Percentiles rank a stretch among this genome's conserved stretches.
Conservation (phyloP, 1,140 invertebrate species). For the Coptotermes formosanus region DNA sequence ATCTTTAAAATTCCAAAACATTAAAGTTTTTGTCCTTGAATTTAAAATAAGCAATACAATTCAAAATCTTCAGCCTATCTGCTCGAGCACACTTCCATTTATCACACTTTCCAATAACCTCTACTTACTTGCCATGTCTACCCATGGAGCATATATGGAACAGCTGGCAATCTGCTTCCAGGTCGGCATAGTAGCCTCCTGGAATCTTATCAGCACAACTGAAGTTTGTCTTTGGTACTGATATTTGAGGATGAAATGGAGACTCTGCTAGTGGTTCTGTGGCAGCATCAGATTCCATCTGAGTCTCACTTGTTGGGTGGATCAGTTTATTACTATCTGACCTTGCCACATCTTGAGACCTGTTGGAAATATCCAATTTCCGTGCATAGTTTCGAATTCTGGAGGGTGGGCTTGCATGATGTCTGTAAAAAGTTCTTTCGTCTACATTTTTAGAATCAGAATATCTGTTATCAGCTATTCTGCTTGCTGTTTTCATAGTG, state of each 20-base stretch:
- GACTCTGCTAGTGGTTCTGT: background rate
- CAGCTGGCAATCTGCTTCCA: constrained; percentile 53
- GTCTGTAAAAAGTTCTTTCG: background rate
- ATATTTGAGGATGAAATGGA: background rate
- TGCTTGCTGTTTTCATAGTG: background rate
- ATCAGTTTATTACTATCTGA: background rate
- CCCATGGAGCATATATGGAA: constrained; percentile 48
- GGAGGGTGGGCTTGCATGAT: background rate
- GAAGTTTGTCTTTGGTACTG: constrained; percentile 57
- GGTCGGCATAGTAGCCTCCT: constrained; percentile 62
- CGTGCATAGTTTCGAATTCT: background rate
- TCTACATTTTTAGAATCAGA: background rate
- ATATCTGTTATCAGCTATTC: background rate
- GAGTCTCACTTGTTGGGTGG: background rate
- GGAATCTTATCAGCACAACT: constrained; percentile 56
- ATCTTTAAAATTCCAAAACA: no score
- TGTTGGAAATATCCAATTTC: background rate
- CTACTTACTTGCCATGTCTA: constrained; percentile 41
- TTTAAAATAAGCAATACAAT: background rate
- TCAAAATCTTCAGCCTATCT: background rate
- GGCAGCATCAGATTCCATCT: background rate
- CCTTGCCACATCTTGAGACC: background rate
- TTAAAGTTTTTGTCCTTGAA: background rate
- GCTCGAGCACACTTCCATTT: background rate
- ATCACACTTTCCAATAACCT: background rate